A percentile compares a stretch with the other conserved stretches of the same genome.
Conservation (phyloP, 1,140 invertebrate species). For the Heliconius eleuchia region DNA sequence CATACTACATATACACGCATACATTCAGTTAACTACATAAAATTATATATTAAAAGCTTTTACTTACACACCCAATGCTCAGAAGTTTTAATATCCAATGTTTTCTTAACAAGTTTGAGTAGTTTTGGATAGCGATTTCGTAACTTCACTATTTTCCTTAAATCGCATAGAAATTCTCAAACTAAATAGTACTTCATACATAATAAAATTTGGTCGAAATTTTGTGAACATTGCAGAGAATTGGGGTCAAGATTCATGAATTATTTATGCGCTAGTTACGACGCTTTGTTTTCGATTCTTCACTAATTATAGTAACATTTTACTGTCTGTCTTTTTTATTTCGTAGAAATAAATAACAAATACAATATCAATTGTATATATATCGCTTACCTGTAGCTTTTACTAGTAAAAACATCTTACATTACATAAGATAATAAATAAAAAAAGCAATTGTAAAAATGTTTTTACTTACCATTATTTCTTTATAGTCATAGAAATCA, state of each 20-base stretch:
- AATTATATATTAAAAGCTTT: conserved; percentile 16
- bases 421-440: background rate
- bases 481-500: too few species aligned
- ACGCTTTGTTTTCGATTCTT: conserved; percentile 38
- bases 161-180: conserved; percentile 32
- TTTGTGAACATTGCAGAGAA: conserved; percentile 25
- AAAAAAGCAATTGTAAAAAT: too few species aligned
- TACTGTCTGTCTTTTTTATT: conserved; percentile 30
- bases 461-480: too few species aligned
- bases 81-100: conserved; percentile 5
- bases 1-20: background rate
- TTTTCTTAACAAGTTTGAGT: conserved; percentile 23
- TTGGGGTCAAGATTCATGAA: conserved; percentile 37
- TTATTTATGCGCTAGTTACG: conserved; percentile 42
- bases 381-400: background rate
- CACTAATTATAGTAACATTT: conserved; percentile 43
- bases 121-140: conserved; percentile 11
- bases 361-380: background rate
- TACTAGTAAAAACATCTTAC: background rate
- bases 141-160: conserved; percentile 27
- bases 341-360: background rate
- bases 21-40: background rate
- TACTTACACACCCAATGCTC: background rate
- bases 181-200: conserved; percentile 32
- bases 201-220: conserved; percentile 34